Evolutionary conservation across 2,113 vertebrate genomes (phyloP).

Genomic region (Cyanistes caeruleus): DNA sequence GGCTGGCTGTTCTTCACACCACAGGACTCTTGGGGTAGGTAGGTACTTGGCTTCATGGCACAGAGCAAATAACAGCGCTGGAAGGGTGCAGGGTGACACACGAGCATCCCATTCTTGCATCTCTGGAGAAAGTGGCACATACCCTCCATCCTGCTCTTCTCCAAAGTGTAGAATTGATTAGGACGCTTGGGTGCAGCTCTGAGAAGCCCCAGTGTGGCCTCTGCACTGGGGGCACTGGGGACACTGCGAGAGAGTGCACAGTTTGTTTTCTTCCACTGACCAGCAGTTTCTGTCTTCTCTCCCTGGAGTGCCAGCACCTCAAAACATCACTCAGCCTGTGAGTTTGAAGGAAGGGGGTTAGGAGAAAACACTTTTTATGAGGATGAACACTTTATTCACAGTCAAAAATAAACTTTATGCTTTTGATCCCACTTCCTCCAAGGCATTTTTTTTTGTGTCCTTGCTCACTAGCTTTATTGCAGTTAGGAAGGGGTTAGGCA

Average conservation of each 20-base stretch:
- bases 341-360: not conserved
- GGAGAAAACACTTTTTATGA: not conserved
- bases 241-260: not conserved
- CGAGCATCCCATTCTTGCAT: not conserved
- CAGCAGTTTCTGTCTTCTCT: not conserved
- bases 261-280: not conserved
- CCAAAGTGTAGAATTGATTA: not conserved
- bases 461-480: not conserved
- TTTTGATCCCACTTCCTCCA: not conserved
- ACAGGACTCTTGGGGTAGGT: fast-evolving
- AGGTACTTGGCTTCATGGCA: not conserved
- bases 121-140: not conserved
- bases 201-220: not conserved
- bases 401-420: not conserved
- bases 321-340: not conserved
- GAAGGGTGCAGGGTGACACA: not conserved
- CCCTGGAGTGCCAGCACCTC: not conserved
- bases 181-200: not conserved
- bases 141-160: not conserved
- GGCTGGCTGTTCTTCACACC: not conserved
- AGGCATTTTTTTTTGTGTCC: not conserved
- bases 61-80: not conserved
- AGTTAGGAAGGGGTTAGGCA: not conserved
- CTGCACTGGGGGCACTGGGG: not conserved
- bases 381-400: not conserved